Percentiles rank a stretch among this genome's conserved stretches.
Conservation (phyloP, 2,888 invertebrate species). For the Parasteatoda lunata region DNA sequence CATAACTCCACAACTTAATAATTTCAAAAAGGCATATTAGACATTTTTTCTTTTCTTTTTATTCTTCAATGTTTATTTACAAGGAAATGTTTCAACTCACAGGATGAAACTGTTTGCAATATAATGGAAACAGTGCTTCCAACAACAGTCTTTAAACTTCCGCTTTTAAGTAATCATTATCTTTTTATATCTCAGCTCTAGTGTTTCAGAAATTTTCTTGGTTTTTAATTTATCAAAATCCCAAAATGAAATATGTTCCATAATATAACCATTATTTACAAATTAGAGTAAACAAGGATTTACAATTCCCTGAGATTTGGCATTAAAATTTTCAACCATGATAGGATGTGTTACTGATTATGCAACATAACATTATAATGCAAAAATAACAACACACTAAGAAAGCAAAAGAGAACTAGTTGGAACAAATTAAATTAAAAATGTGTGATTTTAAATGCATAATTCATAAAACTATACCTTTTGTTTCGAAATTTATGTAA, state of each 20-base stretch:
- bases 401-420: background rate
- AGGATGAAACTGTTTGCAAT: conserved; percentile 13
- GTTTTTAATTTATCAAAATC: too few species aligned
- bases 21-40: background rate
- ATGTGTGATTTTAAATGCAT: too few species aligned
- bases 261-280: too few species aligned
- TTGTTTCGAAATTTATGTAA: too few species aligned
- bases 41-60: background rate
- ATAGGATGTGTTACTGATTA: background rate
- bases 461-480: too few species aligned
- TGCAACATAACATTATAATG: background rate
- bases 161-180: background rate
- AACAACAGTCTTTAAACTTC: conserved; percentile 10
- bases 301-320: background rate
- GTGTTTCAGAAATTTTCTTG: too few species aligned
- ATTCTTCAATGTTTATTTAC: conserved; percentile 51
- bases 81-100: conserved; percentile 47
- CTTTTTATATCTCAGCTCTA: too few species aligned
- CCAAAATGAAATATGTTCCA: too few species aligned
- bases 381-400: background rate
- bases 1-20: conserved; percentile 58
- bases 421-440: background rate
- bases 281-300: background rate
- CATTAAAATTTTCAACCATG: background rate
- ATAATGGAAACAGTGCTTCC: conserved; percentile 29